Conservation (phyloP, 2,113 vertebrate genomes). For the Silurus meridionalis region DNA sequence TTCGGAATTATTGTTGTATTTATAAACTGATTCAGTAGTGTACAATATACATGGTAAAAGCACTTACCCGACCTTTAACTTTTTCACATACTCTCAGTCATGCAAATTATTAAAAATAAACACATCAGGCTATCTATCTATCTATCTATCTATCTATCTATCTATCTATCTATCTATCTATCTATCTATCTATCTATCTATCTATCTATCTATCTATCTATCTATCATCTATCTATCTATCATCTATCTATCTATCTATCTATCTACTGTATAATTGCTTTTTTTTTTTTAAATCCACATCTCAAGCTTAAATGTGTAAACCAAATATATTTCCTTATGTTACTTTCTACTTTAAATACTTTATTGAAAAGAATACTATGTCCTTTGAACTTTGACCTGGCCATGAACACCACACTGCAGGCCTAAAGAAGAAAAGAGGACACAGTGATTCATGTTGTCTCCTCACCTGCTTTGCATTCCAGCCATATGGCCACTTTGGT, state of each 20-base stretch:
- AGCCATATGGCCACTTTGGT: slow-evolving; percentile 47
- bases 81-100: not conserved
- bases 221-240: too few species aligned
- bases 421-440: slow-evolving; percentile 40
- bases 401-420: slow-evolving; percentile 16
- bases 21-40: not conserved
- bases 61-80: not conserved
- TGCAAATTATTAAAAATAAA: not conserved
- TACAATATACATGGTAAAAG: not conserved
- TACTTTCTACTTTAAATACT: not conserved
- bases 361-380: not conserved
- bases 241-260: too few species aligned
- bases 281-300: not conserved
- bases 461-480: slow-evolving; percentile 54
- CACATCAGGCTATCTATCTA: too few species aligned
- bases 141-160: too few species aligned
- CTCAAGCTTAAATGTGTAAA: not conserved
- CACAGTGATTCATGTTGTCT: slow-evolving; percentile 59
- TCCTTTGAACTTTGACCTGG: slow-evolving; percentile 48
- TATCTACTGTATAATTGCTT: not conserved
- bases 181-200: too few species aligned
- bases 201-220: too few species aligned
- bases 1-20: not conserved
- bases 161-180: too few species aligned
- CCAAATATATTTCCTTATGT: not conserved